Percentiles rank a stretch among this genome's conserved stretches.
phyloP scores from a whole-genome alignment of 2,888 invertebrate genomes.

The Drosophila quinaria region DNA sequence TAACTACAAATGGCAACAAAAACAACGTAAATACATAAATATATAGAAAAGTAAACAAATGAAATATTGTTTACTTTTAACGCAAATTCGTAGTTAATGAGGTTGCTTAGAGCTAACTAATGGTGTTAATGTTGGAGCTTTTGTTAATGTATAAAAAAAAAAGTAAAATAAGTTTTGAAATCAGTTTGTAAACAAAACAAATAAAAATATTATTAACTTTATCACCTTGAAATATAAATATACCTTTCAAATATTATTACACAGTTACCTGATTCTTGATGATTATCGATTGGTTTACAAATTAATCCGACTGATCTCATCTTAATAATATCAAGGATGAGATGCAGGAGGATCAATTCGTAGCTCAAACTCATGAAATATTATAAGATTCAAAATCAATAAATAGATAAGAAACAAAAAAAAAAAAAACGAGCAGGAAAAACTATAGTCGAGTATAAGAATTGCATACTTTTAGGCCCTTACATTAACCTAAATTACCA shows the following conservation, averaged over 20 bases:
- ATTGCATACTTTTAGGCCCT: too few relatives aligned
- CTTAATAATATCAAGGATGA: background rate
- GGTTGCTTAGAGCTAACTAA: conserved; percentile 1
- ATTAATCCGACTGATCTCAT: conserved; percentile 27
- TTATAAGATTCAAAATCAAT: background rate
- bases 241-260: too few relatives aligned
- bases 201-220: too few relatives aligned
- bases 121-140: background rate
- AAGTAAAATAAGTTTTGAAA: too few relatives aligned
- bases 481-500: too few relatives aligned
- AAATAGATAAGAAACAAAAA: too few relatives aligned
- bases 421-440: too few relatives aligned
- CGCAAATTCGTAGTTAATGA: conserved; percentile 21
- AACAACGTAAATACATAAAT: conserved; percentile 61
- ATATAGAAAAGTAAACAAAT: conserved; percentile 47
- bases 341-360: conserved; percentile 2
- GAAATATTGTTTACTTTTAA: conserved; percentile 14
- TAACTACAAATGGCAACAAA: conserved; percentile 19
- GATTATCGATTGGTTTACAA: background rate
- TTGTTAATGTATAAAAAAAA: too few relatives aligned
- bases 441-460: too few relatives aligned
- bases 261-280: background rate
- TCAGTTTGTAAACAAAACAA: too few relatives aligned
- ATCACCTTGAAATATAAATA: too few relatives aligned
- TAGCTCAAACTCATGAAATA: background rate